Evolutionary conservation across 2,888 invertebrate species (phyloP).

Genomic region (Polietes domitor): DNA sequence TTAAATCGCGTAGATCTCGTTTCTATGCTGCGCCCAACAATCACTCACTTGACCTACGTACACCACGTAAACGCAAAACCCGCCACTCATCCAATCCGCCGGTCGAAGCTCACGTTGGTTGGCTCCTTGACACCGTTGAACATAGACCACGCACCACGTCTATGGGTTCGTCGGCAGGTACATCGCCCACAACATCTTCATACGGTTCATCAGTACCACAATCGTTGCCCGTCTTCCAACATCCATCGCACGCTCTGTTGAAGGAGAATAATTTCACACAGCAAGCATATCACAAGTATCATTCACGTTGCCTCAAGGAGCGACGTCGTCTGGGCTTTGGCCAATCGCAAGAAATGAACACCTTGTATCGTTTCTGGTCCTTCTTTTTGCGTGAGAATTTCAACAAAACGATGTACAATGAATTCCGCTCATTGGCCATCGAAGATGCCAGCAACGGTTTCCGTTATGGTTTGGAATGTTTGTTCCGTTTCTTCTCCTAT

Average conservation of each 20-base stretch:
- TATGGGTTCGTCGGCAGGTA: constrained; percentile 90
- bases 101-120: constrained; percentile 96
- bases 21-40: constrained; percentile 98
- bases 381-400: constrained; percentile 99
- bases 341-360: constrained; percentile 99
- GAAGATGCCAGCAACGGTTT: constrained; percentile 96
- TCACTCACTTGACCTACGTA: constrained; percentile 83
- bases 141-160: constrained; percentile 90
- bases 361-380: constrained; percentile 99
- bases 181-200: constrained; percentile 85
- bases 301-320: constrained; percentile 93
- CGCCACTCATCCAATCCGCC: constrained; percentile 96
- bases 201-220: constrained; percentile 87
- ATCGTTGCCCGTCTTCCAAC: constrained; percentile 94
- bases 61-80: constrained; percentile 92
- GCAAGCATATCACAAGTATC: constrained; percentile 98
- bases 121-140: constrained; percentile 96
- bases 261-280: constrained; percentile 99
- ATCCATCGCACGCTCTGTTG: constrained; percentile 96
- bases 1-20: constrained; percentile 84
- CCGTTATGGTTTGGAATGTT: constrained; percentile 92
- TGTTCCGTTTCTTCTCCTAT: constrained; percentile 98
- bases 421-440: constrained; percentile 93
- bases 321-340: constrained; percentile 96
- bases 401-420: constrained; percentile 98